phyloP scores from a whole-genome alignment of 2,888 invertebrate genomes.

The Drosophila niveifrons region DNA sequence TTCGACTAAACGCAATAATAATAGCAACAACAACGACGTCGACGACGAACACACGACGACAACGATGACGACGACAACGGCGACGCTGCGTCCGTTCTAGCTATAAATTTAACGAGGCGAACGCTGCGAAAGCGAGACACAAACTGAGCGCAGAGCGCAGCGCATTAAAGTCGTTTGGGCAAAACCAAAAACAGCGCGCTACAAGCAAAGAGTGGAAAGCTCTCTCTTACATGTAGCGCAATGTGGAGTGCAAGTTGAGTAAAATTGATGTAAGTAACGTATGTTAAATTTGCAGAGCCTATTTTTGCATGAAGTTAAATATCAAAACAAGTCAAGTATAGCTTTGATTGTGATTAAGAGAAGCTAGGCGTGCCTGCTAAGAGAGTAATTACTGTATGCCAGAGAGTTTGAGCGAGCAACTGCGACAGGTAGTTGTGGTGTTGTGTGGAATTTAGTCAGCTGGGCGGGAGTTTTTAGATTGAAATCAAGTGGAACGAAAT shows the following conservation, averaged over 20 bases:
- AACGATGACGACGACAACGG: constrained; percentile 31
- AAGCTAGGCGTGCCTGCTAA: background rate
- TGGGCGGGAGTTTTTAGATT: constrained; percentile 45
- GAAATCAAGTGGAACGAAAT: constrained; percentile 52
- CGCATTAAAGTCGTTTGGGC: constrained; percentile 35
- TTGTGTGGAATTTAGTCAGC: constrained; percentile 30
- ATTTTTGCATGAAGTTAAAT: background rate
- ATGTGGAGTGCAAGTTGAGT: background rate
- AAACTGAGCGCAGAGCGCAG: constrained; percentile 48
- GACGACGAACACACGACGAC: constrained; percentile 37
- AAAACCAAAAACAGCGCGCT: background rate
- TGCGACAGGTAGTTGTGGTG: constrained; percentile 42
- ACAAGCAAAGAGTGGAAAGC: constrained; percentile 6
- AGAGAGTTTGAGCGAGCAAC: background rate
- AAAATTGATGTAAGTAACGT: background rate
- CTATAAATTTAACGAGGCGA: constrained; percentile 24
- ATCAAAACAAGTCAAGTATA: background rate
- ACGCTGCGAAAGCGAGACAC: constrained; percentile 49
- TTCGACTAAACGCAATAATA: constrained; percentile 54
- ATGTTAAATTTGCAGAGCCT: background rate
- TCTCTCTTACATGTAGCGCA: background rate
- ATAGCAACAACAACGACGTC: constrained; percentile 38
- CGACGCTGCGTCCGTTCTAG: constrained; percentile 2
- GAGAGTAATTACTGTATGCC: background rate
- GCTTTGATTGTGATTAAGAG: background rate